These are phyloP conservation scores for Listrodromus nycthemerus DNA, from an alignment of 2,888 invertebrate species.

Conservation along the genomic window DNA sequence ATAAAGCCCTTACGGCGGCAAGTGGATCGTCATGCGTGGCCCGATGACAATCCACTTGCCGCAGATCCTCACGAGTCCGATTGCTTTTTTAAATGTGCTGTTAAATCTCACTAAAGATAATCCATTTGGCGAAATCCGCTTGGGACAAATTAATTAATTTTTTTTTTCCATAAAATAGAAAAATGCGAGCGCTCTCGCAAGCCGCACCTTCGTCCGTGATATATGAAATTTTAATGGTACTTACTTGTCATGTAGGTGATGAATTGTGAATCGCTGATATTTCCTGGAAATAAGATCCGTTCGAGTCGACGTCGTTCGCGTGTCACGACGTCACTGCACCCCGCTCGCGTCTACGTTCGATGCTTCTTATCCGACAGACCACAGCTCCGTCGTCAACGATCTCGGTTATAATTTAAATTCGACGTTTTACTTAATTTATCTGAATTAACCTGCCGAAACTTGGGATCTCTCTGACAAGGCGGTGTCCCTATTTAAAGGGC, in stretches of 20 bases:
- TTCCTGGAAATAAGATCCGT: slow-evolving; percentile 82
- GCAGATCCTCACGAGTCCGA: no score
- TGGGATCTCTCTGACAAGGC: background rate
- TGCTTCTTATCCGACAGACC: slow-evolving; percentile 42
- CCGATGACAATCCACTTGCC: background rate
- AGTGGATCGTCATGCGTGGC: background rate
- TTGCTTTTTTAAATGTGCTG: background rate
- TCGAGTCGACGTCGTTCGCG: slow-evolving; percentile 78
- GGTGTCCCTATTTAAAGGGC: background rate
- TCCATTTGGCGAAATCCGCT: background rate
- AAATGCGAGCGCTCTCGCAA: background rate
- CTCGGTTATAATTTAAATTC: slow-evolving; percentile 4
- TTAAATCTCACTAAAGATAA: background rate
- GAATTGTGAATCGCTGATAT: slow-evolving; percentile 83
- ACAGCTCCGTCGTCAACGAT: slow-evolving; percentile 35
- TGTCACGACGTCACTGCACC: slow-evolving; percentile 66
- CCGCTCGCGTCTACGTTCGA: background rate
- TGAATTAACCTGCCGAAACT: background rate
- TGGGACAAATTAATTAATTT: background rate
- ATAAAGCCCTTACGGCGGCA: background rate
- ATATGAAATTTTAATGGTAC: slow-evolving; percentile 68
- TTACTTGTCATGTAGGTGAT: slow-evolving; percentile 84
- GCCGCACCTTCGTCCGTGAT: slow-evolving; percentile 4
- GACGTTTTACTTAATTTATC: background rate
- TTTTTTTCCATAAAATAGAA: background rate